These are phyloP conservation scores for Aricia agestis DNA, from an alignment of 1,140 invertebrate species.

Conservation along the genomic window DNA sequence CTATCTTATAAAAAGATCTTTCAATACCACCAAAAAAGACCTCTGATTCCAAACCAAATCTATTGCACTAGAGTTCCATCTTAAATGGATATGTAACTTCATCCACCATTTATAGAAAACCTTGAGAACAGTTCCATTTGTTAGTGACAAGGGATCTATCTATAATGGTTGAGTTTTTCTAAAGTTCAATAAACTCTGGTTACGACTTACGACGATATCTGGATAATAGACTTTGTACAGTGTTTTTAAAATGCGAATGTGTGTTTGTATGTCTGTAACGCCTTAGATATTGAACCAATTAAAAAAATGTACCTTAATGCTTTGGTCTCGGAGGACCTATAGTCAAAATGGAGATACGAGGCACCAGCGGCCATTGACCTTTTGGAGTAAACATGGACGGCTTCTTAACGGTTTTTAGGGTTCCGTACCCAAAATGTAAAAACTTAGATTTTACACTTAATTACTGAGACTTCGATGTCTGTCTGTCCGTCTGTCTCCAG, in stretches of 20 bases:
- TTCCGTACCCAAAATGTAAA: too few species aligned
- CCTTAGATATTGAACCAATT: too few species aligned
- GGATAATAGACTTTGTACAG: background rate
- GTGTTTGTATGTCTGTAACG: too few species aligned
- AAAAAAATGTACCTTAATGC: too few species aligned
- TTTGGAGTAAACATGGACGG: too few species aligned
- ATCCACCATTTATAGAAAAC: background rate
- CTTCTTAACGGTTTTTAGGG: too few species aligned
- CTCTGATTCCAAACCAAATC: background rate
- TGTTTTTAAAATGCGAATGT: background rate
- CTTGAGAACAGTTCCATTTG: background rate
- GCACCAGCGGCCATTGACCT: too few species aligned
- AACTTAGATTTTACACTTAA: too few species aligned
- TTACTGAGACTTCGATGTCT: too few species aligned
- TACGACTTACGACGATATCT: background rate
- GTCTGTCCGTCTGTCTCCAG: too few species aligned
- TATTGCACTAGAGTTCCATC: background rate
- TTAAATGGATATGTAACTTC: background rate
- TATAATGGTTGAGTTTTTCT: background rate
- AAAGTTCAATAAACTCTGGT: background rate
- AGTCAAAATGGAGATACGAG: too few species aligned
- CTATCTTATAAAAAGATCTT: background rate
- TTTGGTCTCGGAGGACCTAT: too few species aligned
- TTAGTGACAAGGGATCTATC: background rate
- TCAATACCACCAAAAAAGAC: background rate